Conservation (phyloP, 37 sponge, comb jelly and placozoan species). For the Haliclona indistincta region DNA sequence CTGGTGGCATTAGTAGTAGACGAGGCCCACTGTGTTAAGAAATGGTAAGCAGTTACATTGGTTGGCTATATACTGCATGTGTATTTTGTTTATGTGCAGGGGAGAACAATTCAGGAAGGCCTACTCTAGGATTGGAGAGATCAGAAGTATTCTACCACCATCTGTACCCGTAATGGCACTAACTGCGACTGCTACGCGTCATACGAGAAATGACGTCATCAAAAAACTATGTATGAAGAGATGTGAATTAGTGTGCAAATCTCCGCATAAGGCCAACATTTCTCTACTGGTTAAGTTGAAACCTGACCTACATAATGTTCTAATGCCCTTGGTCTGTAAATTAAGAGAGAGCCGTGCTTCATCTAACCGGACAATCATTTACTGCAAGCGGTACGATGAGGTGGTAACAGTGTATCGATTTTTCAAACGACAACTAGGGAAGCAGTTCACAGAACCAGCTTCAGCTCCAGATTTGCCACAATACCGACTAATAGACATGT, state of each 20-base stretch:
- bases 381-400: background rate
- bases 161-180: conserved; percentile 3
- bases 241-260: background rate
- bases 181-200: background rate
- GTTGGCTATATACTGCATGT: too few species aligned
- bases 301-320: background rate
- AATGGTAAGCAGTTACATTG: too few species aligned
- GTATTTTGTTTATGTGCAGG: too few species aligned
- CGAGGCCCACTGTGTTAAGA: too few species aligned
- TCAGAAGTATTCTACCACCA: conserved; percentile 13
- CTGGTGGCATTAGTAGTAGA: too few species aligned
- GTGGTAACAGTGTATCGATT: background rate
- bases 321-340: background rate
- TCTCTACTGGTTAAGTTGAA: background rate
- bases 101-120: conserved; percentile 12
- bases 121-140: conserved; percentile 2
- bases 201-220: background rate
- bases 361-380: background rate
- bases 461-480: background rate
- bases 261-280: conserved; percentile 11
- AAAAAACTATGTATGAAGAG: background rate
- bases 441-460: background rate
- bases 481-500: conserved; percentile 2
- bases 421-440: background rate
- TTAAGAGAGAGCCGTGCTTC: background rate